A percentile compares a stretch with the other conserved stretches of the same genome.
Evolutionary conservation across 1,140 invertebrate species (phyloP).

Genomic region (Scaptodrosophila lebanonensis): DNA sequence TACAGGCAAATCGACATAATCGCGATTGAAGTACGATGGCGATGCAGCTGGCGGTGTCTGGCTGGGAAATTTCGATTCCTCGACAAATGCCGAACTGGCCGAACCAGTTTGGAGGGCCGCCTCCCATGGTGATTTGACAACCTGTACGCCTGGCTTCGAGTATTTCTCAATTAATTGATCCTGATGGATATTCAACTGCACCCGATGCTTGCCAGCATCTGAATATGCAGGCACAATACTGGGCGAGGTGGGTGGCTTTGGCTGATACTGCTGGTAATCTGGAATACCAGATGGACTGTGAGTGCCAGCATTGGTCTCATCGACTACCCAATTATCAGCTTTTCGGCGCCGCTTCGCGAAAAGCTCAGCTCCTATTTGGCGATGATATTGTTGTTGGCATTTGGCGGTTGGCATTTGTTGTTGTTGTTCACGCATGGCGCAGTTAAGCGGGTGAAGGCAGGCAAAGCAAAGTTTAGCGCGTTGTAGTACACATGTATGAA

Average conservation of each 20-base stretch:
- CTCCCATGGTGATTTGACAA: constrained; percentile 85
- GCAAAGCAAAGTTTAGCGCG: constrained; percentile 23
- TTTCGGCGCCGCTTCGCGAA: constrained; percentile 91
- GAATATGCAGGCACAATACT: constrained; percentile 75
- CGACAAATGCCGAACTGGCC: constrained; percentile 83
- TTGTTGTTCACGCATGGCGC: background rate
- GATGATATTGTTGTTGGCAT: background rate
- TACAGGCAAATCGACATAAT: constrained; percentile 17
- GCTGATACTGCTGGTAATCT: constrained; percentile 70
- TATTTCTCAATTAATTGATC: constrained; percentile 79
- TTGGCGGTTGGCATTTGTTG: background rate
- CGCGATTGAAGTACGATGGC: constrained; percentile 17
- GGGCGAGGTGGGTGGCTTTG: constrained; percentile 55
- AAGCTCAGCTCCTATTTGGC: constrained; percentile 85
- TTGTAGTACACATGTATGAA: too few species aligned
- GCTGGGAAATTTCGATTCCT: constrained; percentile 43
- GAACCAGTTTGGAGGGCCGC: constrained; percentile 84
- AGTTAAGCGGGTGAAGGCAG: constrained; percentile 17
- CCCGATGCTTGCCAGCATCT: constrained; percentile 67
- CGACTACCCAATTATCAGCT: constrained; percentile 92
- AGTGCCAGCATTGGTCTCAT: constrained; percentile 81
- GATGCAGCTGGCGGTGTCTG: constrained; percentile 13
- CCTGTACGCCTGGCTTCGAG: constrained; percentile 80
- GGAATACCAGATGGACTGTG: constrained; percentile 74
- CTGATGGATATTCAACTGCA: constrained; percentile 70